These are phyloP conservation scores for Cantharis flavilabris DNA, from an alignment of 2,888 invertebrate species.

Conservation along the genomic window DNA sequence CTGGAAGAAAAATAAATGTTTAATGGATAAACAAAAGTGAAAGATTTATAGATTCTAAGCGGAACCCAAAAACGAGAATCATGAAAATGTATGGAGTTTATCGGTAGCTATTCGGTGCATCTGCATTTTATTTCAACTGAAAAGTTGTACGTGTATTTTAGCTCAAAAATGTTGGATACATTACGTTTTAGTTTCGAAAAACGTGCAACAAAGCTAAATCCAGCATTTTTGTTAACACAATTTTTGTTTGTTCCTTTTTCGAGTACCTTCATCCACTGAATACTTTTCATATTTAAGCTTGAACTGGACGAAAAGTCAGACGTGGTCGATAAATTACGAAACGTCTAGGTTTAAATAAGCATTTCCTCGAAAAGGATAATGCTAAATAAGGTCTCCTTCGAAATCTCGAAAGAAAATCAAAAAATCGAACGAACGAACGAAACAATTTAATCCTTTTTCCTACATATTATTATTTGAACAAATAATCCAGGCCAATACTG, in stretches of 20 bases:
- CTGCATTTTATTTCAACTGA: conserved; percentile 21
- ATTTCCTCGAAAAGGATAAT: background rate
- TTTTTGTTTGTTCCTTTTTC: background rate
- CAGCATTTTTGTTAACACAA: background rate
- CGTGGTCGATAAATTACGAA: background rate
- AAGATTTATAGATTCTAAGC: conserved; percentile 34
- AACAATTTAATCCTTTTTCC: background rate
- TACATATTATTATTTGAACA: background rate
- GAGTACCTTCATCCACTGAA: background rate
- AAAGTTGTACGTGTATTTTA: background rate
- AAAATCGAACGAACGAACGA: background rate
- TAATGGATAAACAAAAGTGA: conserved; percentile 33
- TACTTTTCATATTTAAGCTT: background rate
- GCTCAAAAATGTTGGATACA: background rate
- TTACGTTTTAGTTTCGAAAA: background rate
- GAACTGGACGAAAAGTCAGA: background rate
- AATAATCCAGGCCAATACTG: background rate
- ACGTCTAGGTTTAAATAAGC: background rate
- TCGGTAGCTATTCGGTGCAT: conserved; percentile 21
- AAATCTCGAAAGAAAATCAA: background rate
- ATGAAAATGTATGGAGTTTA: conserved; percentile 32
- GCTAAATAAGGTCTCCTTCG: background rate
- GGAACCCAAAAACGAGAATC: conserved; percentile 22
- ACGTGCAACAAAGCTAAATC: background rate
- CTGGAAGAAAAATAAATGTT: conserved; percentile 28